Evolutionary conservation across 2,113 vertebrate genomes (phyloP).

Genomic region (Protomyctophum bolini): DNA sequence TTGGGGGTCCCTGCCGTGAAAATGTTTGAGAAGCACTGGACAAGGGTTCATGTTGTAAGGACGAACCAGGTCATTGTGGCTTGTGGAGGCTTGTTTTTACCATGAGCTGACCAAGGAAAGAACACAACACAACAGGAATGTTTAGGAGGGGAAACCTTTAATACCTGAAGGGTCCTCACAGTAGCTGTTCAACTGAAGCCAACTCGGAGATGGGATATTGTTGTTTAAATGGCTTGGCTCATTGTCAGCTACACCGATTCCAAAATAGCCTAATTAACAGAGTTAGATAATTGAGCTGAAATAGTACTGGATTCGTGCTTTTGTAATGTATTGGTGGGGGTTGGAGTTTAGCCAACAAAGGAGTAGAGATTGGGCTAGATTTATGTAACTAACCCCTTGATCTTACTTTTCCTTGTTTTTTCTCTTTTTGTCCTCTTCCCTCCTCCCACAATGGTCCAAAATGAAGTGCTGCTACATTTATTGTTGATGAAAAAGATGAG

Average conservation of each 20-base stretch:
- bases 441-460: conserved; percentile 32
- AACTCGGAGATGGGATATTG: neutral
- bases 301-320: neutral
- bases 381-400: conserved; percentile 24
- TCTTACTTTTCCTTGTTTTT: conserved; percentile 7
- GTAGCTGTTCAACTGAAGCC: neutral
- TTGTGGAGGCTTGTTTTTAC: too few species aligned
- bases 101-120: too few species aligned
- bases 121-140: neutral
- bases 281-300: neutral
- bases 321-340: neutral
- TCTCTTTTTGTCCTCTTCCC: conserved; percentile 19
- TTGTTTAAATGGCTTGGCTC: neutral
- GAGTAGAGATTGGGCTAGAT: conserved; percentile 11
- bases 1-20: too few species aligned
- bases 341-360: neutral
- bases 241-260: neutral
- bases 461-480: conserved; percentile 12
- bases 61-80: too few species aligned
- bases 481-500: neutral
- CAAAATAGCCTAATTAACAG: neutral
- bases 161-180: neutral
- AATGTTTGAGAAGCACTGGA: too few species aligned
- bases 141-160: conserved; percentile 4
- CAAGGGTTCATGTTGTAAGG: too few species aligned